Evolutionary conservation across 1,140 invertebrate genomes (phyloP).

Genomic region (Scaptomyza graminum): DNA sequence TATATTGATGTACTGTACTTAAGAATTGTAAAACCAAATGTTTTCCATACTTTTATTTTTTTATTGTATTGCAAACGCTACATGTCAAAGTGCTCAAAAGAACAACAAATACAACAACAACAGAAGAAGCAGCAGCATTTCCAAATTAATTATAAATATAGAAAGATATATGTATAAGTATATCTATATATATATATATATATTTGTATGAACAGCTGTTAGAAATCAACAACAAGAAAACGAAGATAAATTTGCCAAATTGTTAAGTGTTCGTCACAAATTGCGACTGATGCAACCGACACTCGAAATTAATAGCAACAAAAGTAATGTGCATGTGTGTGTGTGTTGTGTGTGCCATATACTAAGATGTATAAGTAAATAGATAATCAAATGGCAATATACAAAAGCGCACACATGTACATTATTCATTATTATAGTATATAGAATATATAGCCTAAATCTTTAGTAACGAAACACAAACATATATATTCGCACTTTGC

Average conservation of each 20-base stretch:
- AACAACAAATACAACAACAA: not conserved
- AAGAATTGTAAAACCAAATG: constrained; percentile 22
- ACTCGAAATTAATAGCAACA: constrained; percentile 34
- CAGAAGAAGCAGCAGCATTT: not conserved
- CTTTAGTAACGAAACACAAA: not conserved
- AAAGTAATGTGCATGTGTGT: constrained; percentile 7
- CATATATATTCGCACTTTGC: not conserved
- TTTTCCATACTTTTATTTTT: not conserved
- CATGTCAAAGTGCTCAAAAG: constrained; percentile 29
- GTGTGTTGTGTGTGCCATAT: constrained; percentile 8
- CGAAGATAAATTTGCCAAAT: constrained; percentile 37
- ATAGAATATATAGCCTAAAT: constrained; percentile 3
- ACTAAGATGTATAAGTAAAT: not conserved
- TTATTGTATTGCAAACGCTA: constrained; percentile 7
- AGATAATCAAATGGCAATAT: not conserved
- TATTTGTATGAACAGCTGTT: constrained; percentile 14
- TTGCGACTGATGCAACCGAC: constrained; percentile 45
- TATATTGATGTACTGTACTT: constrained; percentile 21
- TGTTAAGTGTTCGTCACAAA: constrained; percentile 41
- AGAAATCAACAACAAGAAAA: constrained; percentile 1
- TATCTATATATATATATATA: not conserved
- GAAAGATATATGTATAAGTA: not conserved
- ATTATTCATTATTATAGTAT: not conserved
- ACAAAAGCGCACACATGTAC: not conserved
- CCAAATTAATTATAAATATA: not conserved